Base-by-base conservation (phyloP, 2,888 invertebrate genomes). In the Chaetogeoica ovagalla region DNA sequence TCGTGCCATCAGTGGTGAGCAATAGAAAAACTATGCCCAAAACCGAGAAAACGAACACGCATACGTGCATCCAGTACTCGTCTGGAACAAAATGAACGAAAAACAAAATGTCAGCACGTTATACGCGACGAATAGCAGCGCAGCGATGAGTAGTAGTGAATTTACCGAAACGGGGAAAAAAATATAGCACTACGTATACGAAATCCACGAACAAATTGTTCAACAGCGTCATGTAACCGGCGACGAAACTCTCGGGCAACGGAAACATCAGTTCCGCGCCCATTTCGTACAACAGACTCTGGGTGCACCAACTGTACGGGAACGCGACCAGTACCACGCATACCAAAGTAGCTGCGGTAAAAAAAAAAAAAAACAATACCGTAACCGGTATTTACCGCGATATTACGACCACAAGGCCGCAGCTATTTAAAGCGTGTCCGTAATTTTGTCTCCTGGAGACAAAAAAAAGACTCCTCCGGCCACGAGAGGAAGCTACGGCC, bases 191-290 rank as follows among this genome's bases (percentile, higher is more conserved):
- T 62, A 82, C 68, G 81, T 82, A 81, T 17, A 81, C 72, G 9
- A 75, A 43, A 13, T 81, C 81, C 15, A 68, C 57, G 11, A 81
- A 79, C 60, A 82, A 17, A 52, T 81, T 85, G 23, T 83, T 84
- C 52, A 85, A 79, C 70, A 84, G 84, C 82, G 85, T 85, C 84
- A 86, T 84, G 82, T 84, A 85, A 39, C 85, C 86, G 19, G 85
- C 85, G 8, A 85, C 84, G 62, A 85, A 84, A 30, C 85, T 85
- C 83, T 86, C 85, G 17, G 85, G 85, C 13, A 85, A 82, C 13
- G 86, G 86, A 82, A 84, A 85, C 60, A 85, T 85, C 48, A 86
- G 83, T 83, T 86, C 85, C 9, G 85, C 84, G 39, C 85, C 85
- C 39, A 86, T 83, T 77, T 86, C 86, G 57, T 85, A 84, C 77